Base-by-base conservation (phyloP, 2,113 vertebrate species). In the Corvus moneduloides region DNA sequence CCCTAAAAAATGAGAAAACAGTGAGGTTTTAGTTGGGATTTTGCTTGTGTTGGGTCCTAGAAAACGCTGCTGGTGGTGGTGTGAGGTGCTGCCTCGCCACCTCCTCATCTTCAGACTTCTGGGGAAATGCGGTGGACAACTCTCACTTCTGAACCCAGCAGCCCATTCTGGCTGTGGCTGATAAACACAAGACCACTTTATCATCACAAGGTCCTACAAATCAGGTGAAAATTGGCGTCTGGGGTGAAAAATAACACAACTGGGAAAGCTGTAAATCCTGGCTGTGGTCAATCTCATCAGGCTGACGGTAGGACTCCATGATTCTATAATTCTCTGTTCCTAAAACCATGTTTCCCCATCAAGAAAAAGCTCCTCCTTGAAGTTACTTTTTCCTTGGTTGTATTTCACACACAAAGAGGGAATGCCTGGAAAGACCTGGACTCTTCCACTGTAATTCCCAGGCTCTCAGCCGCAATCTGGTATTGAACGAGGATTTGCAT, bases 371-470 rank as follows among this genome's bases (percentile, higher is more conserved):
- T 68, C 24, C 39, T 72, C 30, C 44, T 23, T 35, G 28, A 62
- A 54, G 27, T 21, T 27, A 5, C 7, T 54, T 61, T 85, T 16
- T 6, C 28, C 22, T 32, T 9, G 2, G 24, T 17, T 79, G 1
- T 24, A 6, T 0, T 0, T 73, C 26, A 23, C 12, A 18, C 16
- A 17, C 8, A 16, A 8, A 66, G 16, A 51, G 1, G 8, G 11
- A 94, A 49, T 37, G 7, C 2, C 32, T 22, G 54, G 19, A 19
- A 61, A 24, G n/a, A 62, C 9, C 49, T n/a, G 26, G 15, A 28
- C 8, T 61, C 26, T 66, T 18, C 44, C 4, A 4, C 28, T 37
- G 24, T 16, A 22, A 66, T 62, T 69, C 44, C 39, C 4, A 2
- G 16, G 17, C 41, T 61, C 33, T 75, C 52, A n/a, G 13, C 33